Evolutionary conservation across 30 jellyfish, hydroid and myxozoan genomes (phyloP).

Genomic region (Pseudorhiza aurosa): DNA sequence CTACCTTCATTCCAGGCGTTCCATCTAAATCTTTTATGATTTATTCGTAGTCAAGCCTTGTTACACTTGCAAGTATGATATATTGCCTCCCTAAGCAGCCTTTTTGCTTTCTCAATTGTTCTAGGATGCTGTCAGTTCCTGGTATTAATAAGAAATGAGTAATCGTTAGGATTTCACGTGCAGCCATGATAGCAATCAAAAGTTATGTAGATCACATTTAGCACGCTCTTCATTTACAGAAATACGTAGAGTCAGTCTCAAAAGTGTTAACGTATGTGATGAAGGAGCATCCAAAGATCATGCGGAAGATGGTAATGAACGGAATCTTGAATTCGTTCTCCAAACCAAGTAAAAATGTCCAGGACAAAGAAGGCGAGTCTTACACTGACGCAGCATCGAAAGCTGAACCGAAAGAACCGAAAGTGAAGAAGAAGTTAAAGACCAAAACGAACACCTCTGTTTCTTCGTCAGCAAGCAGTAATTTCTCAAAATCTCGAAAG

Average conservation of each 20-base stretch:
- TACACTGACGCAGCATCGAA: neutral
- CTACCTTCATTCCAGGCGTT: no score
- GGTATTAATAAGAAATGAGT: no score
- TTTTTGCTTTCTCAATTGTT: no score
- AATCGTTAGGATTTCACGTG: no score
- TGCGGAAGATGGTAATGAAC: constrained; percentile 75
- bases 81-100: no score
- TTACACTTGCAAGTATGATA: no score
- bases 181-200: no score
- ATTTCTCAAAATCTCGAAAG: neutral
- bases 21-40: no score
- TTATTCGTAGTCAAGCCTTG: no score
- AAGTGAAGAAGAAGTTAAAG: neutral
- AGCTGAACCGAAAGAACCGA: neutral
- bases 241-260: constrained; percentile 17
- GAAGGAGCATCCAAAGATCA: constrained; percentile 55
- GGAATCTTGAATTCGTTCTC: constrained; percentile 83
- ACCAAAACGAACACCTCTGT: neutral
- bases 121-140: no score
- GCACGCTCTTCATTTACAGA: neutral
- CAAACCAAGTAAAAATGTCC: neutral
- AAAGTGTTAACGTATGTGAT: constrained; percentile 47
- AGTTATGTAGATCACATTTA: no score
- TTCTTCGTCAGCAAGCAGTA: neutral
- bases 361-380: neutral